Conservation (phyloP, 2,797 vertebrate species). For the Onychomys leucogaster region DNA sequence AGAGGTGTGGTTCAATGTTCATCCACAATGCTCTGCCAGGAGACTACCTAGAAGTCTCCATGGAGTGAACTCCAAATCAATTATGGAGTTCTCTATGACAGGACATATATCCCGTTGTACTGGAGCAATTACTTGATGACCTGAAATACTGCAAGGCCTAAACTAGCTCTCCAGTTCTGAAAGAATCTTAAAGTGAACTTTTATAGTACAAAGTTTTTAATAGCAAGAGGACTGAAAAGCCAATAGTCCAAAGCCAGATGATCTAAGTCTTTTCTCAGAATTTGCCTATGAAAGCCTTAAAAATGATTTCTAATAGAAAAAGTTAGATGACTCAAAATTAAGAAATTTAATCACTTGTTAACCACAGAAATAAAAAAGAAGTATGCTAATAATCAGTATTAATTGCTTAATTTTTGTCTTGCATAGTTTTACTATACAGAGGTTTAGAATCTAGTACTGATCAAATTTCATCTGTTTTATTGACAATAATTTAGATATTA, state of each 20-base stretch:
- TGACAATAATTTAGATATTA: constrained; percentile 54
- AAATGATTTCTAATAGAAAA: constrained; percentile 58
- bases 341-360: constrained; percentile 39
- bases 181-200: background rate
- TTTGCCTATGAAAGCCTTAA: background rate
- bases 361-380: background rate
- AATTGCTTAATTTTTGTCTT: background rate
- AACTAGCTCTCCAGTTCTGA: background rate
- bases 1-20: background rate
- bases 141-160: constrained; percentile 43
- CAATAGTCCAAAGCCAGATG: constrained; percentile 37
- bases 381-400: background rate
- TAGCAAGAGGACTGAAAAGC: constrained; percentile 8
- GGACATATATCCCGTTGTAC: constrained; percentile 3
- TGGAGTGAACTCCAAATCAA: background rate
- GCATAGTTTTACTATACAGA: constrained; percentile 27
- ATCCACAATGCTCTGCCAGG: background rate
- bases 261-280: constrained; percentile 44
- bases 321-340: constrained; percentile 35
- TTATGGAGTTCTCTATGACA: background rate
- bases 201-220: background rate
- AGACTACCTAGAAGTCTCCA: constrained; percentile 30
- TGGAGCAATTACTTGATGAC: background rate
- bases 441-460: constrained; percentile 34
- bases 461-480: constrained; percentile 61